A percentile compares a stretch with the other conserved stretches of the same genome.
These are phyloP conservation scores for Phalacrocorax brasilianus DNA, from an alignment of 2,113 vertebrate genomes.

Conservation along the genomic window DNA sequence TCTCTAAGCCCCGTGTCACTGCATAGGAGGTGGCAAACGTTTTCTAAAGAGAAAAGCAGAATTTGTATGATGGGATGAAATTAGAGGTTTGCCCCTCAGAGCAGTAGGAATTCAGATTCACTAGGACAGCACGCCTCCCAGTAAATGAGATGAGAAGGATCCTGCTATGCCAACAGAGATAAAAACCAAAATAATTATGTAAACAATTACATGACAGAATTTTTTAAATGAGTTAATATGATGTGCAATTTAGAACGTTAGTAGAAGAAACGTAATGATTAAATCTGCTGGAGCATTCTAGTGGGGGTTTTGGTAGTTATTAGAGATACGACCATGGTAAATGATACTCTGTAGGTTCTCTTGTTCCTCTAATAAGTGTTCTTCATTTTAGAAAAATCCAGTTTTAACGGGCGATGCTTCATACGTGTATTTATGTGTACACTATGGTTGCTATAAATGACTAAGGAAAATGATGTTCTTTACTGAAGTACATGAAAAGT, in stretches of 20 bases:
- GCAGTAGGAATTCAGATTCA: neutral
- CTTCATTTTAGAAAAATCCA: neutral
- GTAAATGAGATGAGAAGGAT: neutral
- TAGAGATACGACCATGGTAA: neutral
- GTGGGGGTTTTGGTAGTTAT: neutral
- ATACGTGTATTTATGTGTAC: neutral
- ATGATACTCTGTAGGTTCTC: neutral
- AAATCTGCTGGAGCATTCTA: neutral
- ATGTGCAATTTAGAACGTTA: neutral
- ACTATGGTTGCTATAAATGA: neutral
- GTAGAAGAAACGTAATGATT: neutral
- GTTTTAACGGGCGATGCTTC: neutral
- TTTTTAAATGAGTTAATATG: neutral
- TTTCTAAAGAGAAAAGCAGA: neutral
- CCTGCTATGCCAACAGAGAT: neutral
- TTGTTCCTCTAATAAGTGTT: neutral
- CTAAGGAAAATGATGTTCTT: neutral
- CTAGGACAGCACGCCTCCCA: neutral
- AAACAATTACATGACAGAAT: neutral
- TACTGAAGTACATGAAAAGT: neutral
- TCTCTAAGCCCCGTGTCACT: neutral
- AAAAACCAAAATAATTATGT: neutral
- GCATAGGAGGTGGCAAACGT: neutral
- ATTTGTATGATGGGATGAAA: neutral
- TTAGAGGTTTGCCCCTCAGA: neutral